Evolutionary conservation across 2,113 vertebrate species (phyloP), one percentile per base, ranked within the genome.

Genomic region (Solenodon paradoxus): DNA sequence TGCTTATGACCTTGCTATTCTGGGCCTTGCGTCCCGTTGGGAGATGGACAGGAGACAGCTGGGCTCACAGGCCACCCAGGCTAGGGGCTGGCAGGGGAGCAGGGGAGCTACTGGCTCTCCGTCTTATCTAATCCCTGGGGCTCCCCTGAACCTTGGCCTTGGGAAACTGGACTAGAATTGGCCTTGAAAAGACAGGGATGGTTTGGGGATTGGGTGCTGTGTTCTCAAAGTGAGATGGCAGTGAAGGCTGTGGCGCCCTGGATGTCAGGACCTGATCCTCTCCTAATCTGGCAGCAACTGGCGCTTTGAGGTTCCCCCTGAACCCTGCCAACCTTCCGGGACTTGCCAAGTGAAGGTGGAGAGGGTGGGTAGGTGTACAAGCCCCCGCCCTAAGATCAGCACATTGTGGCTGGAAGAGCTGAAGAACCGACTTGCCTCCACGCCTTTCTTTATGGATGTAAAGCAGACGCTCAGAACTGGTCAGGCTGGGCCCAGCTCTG

Each of bases 31-130:
- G 92, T 95, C 95, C 92, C 96, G 47, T 74, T 9, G 9, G 89
- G 90, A 97, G 97, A 97, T 61, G 66, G 97, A 97, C 97, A 96
- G 92, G 92, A 90, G 94, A 94, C 97, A 97, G 96, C 97, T 97
- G 97, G 85, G 64, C 68, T 61, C 84, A 49, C 35, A 8, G 96
- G 92, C 86, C 51, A 66, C 90, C 80, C 71, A 92, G 86, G 83
- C 93, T 68, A 75, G 57, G 93, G 95, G 80, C 81, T 93, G 55
- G 80, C 0, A 9, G 80, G 88, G 96, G 49, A 92, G 16, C 15
- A n/a, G 64, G 32, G 35, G 63, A 96, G 93, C 81, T 93, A 80
- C 69, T 90, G 90, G 92, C 87, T 82, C 28, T 69, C 75, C 61
- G 28, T 61, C 90, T 66, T 49, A 13, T 86, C 64, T 91, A 51